Base-by-base conservation (phyloP, 92 coral and sea anemone species). In the Anthopleura xanthogrammica region DNA sequence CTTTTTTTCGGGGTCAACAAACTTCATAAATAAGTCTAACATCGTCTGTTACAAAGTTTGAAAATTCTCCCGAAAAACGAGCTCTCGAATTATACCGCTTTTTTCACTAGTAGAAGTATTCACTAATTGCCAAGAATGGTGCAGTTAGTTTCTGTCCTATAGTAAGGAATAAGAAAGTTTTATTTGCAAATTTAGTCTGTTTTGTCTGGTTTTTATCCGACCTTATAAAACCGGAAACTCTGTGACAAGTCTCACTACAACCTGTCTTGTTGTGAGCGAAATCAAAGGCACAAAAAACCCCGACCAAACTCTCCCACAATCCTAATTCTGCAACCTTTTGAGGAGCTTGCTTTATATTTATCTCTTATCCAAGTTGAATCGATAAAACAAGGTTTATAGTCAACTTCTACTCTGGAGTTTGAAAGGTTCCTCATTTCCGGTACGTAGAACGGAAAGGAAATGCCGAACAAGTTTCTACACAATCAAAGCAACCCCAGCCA, bases 401-500 rank as follows among this genome's bases (percentile, higher is more conserved):
- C 1, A 68, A 20, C 41, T 23, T 29, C 42, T 29, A 68, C 41
- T 54, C 3, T 23, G 42, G 17, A n/a, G 19, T 29, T 68, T 13
- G 41, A 68, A 29, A 68, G 29, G 42, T 12, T 64, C 23, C 46
- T 68, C 84, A 36, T 70, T 81, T 81, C 84, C 84, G 50, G 84
- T 64, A 81, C 84, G 84, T 70, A 43, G 84, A 81, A 81, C 90
- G 75, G 78, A 79, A 73, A 89, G 92, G 92, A 89, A 89, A 89
- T 89, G 85, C 92, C 90, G 60, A 1, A 79, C 85, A 83, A 86
- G 90, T 85, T 87, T 83, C 43, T 77, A 72, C 78, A 86, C 90
- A 87, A 87, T 87, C 82, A 84, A 82, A 89, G 79, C 87, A 83
- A 82, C 87, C 85, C 42, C 74, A 68, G 12, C 84, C 84, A 81